Conservation (phyloP, 2,888 invertebrate species). For the Pristionchus mayeri region DNA sequence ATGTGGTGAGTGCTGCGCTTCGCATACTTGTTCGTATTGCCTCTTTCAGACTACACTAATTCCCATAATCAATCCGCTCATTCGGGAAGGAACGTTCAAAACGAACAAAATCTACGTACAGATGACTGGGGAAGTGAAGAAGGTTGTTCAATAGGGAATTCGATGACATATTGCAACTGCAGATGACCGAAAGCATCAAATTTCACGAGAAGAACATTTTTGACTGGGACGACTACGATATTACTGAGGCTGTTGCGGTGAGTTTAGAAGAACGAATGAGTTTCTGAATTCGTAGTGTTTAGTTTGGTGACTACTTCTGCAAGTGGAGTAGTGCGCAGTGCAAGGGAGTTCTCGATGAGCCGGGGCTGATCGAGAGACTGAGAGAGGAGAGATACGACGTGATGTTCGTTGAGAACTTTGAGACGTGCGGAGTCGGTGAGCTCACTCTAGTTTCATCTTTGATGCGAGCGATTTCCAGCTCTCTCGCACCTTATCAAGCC, state of each 20-base stretch:
- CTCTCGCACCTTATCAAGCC: slow-evolving; percentile 35
- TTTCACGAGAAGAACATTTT: background rate
- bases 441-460: background rate
- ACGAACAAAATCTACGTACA: slow-evolving; percentile 11
- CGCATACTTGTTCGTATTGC: background rate
- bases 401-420: slow-evolving; percentile 19
- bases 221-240: background rate
- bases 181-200: slow-evolving; percentile 23
- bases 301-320: slow-evolving; percentile 11
- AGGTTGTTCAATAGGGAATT: background rate
- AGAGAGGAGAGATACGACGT: background rate
- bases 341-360: slow-evolving; percentile 15
- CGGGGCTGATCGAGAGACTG: background rate
- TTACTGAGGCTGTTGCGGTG: background rate
- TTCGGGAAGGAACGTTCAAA: slow-evolving; percentile 8
- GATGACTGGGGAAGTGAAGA: background rate
- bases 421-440: slow-evolving; percentile 17
- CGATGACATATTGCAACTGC: background rate
- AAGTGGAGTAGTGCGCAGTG: slow-evolving; percentile 8
- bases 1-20: background rate
- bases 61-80: background rate
- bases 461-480: background rate
- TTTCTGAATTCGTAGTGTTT: too few relatives aligned
- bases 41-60: background rate
- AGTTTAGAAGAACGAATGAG: background rate